A percentile compares a stretch with the other conserved stretches of the same genome.
These are phyloP conservation scores for Bostrychus sinensis DNA, from an alignment of 2,113 vertebrate species.

Conservation along the genomic window DNA sequence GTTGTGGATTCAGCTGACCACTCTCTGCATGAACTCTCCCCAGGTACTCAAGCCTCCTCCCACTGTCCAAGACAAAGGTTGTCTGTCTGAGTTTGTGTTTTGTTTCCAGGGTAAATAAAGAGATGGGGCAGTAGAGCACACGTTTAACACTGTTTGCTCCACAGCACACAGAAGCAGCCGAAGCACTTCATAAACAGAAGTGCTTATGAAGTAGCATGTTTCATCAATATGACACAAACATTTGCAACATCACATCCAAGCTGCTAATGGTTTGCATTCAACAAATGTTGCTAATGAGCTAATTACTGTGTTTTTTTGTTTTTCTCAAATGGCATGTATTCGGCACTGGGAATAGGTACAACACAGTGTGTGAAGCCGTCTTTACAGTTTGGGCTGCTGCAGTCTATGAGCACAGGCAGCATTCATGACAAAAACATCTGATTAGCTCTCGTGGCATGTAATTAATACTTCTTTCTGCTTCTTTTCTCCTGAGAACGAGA, in stretches of 20 bases:
- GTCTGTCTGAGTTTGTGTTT: no score
- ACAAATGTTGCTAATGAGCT: conserved; percentile 74
- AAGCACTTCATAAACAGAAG: conserved; percentile 10
- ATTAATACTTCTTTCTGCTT: conserved; percentile 32
- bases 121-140: background rate
- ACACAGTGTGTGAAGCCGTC: conserved; percentile 20
- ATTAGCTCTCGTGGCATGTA: conserved; percentile 19
- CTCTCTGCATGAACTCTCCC: no score
- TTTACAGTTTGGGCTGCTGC: conserved; percentile 24
- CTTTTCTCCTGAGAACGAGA: conserved; percentile 13
- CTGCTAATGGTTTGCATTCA: conserved; percentile 46
- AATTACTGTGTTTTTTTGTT: conserved; percentile 61
- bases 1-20: no score
- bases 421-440: conserved; percentile 37
- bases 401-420: conserved; percentile 24
- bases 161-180: background rate
- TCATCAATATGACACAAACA: conserved; percentile 50
- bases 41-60: no score
- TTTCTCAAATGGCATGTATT: conserved; percentile 50
- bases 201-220: conserved; percentile 47
- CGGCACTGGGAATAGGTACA: conserved; percentile 45
- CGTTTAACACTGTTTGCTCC: background rate
- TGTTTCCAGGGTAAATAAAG: no score
- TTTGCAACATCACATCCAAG: conserved; percentile 27
- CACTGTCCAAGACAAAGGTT: no score